Percentiles rank a stretch among this genome's conserved stretches.
Conservation (phyloP, 2,888 invertebrate species). For the Celastrina argiolus region DNA sequence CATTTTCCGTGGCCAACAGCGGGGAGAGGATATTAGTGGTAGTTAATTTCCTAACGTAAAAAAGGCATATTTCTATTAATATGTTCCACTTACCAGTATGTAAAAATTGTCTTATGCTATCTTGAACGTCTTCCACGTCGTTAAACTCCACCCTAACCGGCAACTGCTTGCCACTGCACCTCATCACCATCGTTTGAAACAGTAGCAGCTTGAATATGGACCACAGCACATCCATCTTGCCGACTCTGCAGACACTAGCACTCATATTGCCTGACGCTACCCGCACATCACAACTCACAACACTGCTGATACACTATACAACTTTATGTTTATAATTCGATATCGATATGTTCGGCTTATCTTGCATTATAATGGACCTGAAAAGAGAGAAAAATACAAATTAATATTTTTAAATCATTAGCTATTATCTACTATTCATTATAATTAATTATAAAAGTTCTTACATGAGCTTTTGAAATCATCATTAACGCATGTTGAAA, state of each 20-base stretch:
- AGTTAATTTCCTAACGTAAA: too few species aligned
- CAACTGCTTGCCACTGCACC: slow-evolving; percentile 64
- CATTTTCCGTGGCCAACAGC: too few species aligned
- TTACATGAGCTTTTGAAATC: neutral
- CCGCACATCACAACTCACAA: slow-evolving; percentile 30
- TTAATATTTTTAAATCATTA: neutral
- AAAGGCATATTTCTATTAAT: too few species aligned
- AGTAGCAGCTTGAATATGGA: slow-evolving; percentile 64
- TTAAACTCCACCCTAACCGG: slow-evolving; percentile 45
- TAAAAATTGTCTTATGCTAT: slow-evolving; percentile 61
- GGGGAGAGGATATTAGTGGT: too few species aligned
- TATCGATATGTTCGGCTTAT: slow-evolving; percentile 55
- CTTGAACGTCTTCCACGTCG: slow-evolving; percentile 50
- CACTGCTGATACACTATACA: slow-evolving; percentile 31
- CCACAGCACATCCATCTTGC: slow-evolving; percentile 66
- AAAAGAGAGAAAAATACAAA: slow-evolving; percentile 40
- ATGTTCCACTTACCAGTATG: slow-evolving; percentile 54
- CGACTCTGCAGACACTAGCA: slow-evolving; percentile 52
- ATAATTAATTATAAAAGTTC: neutral
- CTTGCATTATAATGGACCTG: slow-evolving; percentile 70
- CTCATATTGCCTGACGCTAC: slow-evolving; percentile 51
- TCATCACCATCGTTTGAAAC: slow-evolving; percentile 64
- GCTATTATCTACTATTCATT: neutral
- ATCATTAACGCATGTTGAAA: too few species aligned
- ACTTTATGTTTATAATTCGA: slow-evolving; percentile 69